Conservation (phyloP, 2,888 invertebrate genomes). For the Aethes cnicana region DNA sequence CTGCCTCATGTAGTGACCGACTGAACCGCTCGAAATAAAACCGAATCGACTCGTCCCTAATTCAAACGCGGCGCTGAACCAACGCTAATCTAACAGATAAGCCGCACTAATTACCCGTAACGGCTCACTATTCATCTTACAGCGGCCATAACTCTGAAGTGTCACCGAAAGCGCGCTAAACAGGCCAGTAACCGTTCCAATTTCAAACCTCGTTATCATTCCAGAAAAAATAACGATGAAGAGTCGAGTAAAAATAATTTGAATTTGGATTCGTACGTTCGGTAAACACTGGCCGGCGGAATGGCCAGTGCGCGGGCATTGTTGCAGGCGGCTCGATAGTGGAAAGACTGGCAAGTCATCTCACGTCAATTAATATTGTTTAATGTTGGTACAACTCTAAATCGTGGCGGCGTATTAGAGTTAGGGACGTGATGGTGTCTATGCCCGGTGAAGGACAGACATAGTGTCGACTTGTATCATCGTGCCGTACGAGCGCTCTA, state of each 20-base stretch:
- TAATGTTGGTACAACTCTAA: constrained; percentile 60
- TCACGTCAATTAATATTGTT: constrained; percentile 75
- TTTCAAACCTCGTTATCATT: constrained; percentile 74
- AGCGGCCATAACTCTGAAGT: constrained; percentile 53
- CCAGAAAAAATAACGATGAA: constrained; percentile 48
- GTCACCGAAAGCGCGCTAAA: constrained; percentile 64
- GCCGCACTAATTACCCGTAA: constrained; percentile 60
- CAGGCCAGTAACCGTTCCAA: constrained; percentile 66
- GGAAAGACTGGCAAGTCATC: constrained; percentile 76
- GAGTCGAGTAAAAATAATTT: constrained; percentile 45
- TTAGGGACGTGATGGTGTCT: constrained; percentile 65
- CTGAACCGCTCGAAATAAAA: constrained; percentile 35
- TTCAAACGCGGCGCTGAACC: constrained; percentile 41
- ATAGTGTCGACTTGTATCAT: constrained; percentile 17
- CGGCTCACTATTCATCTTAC: constrained; percentile 55
- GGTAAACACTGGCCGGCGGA: constrained; percentile 42
- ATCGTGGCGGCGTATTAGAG: constrained; percentile 67
- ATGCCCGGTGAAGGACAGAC: background rate
- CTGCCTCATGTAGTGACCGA: constrained; percentile 47
- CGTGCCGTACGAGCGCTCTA: no score
- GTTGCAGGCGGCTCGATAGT: constrained; percentile 56
- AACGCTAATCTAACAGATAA: constrained; percentile 61
- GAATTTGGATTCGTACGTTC: constrained; percentile 53
- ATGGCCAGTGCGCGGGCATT: constrained; percentile 46
- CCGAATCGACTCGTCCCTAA: constrained; percentile 36